Conservation (phyloP, 2,797 vertebrate species). For the Liparis tanakae region DNA sequence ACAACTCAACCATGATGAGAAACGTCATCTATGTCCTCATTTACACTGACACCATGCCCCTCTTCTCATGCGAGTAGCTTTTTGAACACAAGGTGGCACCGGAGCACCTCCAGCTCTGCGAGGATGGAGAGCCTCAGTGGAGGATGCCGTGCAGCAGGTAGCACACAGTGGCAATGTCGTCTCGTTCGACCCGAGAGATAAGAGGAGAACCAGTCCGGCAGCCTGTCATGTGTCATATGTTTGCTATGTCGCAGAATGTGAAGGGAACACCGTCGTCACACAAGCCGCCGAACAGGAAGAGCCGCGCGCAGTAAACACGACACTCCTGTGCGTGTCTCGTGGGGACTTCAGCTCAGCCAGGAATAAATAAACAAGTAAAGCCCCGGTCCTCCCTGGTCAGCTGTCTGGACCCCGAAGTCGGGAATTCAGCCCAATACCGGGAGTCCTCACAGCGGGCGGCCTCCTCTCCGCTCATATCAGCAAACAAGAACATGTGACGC, state of each 20-base stretch:
- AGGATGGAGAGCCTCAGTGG: constrained; percentile 1
- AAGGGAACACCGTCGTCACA: constrained; percentile 10
- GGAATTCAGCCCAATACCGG: constrained; percentile 1
- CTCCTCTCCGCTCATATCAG: constrained; percentile 39
- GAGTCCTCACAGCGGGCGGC: constrained; percentile 27
- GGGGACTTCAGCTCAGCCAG: constrained; percentile 32
- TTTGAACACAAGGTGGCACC: constrained; percentile 63
- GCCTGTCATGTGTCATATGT: constrained; percentile 35
- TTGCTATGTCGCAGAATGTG: constrained; percentile 22
- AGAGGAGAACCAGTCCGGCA: constrained; percentile 59
- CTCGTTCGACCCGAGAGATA: constrained; percentile 14
- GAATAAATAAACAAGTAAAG: constrained; percentile 39
- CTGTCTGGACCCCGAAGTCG: constrained; percentile 13
- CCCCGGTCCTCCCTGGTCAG: not conserved
- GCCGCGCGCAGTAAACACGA: constrained; percentile 4
- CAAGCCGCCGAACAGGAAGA: constrained; percentile 40
- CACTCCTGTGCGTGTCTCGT: not conserved
- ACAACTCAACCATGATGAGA: not conserved
- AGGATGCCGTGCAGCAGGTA: constrained; percentile 21
- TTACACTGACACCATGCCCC: not conserved
- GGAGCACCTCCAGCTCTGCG: not conserved
- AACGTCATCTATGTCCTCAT: not conserved
- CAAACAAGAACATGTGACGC: constrained; percentile 62
- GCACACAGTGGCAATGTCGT: constrained; percentile 10
- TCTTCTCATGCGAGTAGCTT: not conserved